These are phyloP conservation scores for Corythornis leucogaster DNA, from an alignment of 2,797 vertebrate species.

Conservation along the genomic window DNA sequence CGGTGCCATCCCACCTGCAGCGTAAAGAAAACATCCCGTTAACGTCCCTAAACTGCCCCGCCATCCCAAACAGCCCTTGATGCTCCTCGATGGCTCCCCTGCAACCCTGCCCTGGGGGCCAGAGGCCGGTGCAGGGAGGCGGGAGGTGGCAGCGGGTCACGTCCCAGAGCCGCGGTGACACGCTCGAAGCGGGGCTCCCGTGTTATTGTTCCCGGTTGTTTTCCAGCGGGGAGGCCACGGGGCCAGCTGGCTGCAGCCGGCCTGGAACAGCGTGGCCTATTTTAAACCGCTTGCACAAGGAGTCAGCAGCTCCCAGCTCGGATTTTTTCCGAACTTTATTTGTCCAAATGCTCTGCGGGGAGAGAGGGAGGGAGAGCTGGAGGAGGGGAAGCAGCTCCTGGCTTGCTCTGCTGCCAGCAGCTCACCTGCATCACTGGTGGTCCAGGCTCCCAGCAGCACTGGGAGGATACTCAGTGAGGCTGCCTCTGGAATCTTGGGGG, in stretches of 20 bases:
- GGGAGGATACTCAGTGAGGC: background rate
- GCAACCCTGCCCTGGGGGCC: accelerated
- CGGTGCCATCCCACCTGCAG: background rate
- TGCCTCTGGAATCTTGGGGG: background rate
- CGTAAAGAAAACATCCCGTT: accelerated
- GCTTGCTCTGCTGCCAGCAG: background rate
- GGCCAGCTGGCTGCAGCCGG: conserved; percentile 67
- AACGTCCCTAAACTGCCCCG: background rate
- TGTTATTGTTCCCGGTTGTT: conserved; percentile 50
- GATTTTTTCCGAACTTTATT: conserved; percentile 73
- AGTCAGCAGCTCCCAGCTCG: conserved; percentile 66
- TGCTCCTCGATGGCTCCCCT: background rate
- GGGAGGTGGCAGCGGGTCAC: background rate
- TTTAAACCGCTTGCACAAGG: conserved; percentile 73
- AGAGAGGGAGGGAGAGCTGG: background rate
- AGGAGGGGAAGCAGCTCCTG: conserved; percentile 5
- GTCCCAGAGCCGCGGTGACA: background rate
- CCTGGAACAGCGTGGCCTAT: conserved; percentile 69
- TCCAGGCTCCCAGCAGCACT: background rate
- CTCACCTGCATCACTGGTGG: conserved; percentile 23
- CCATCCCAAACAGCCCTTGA: no score
- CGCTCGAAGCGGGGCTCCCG: background rate
- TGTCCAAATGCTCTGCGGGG: conserved; percentile 31
- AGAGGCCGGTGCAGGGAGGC: background rate
- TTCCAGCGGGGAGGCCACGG: conserved; percentile 37